Base-by-base conservation (phyloP, 2,888 invertebrate species). In the Eledone cirrhosa region DNA sequence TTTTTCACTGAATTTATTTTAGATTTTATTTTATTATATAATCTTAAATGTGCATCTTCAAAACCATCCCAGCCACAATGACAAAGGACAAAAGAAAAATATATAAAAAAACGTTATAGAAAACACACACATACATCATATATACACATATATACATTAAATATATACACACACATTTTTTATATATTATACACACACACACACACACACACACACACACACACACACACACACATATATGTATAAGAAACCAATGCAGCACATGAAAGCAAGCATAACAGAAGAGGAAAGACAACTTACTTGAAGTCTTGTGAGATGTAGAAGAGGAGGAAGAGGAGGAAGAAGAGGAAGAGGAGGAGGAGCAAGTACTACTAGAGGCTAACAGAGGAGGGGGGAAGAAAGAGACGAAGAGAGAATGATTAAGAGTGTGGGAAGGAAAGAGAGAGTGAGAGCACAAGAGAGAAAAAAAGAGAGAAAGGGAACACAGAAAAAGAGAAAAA, bases 251-350 rank as follows among this genome's bases (percentile, higher is more conserved):
- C 27, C 24, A 65, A 65, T n/a, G n/a, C 13, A 65, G 22, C 7
- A 19, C 22, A 65, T 65, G 27, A n/a, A 24, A 65, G 27, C 27
- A 65, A 65, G 24, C 24, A 27, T 27, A 27, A 27, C 65, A 65
- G 65, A 14, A 65, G 65, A 14, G 22, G 65, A n/a, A 65, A 65
- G 31, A 41, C 72, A 72, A 72, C 72, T 72, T 72, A 72, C 72
- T 72, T 72, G 72, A 33, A 72, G 72, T 72, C 33, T 72, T 72
- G 72, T n/a, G 31, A 72, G 72, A 72, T 24, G 72, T 72, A 41
- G 72, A 33, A 33, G 72, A 72, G 72, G 72, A 72, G 72, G 72
- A 72, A 41, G 72, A 72, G 19, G 72, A 72, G 72, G 72, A 72
- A 41, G 72, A 72, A 41, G 41, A 41, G 72, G 72, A 72, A 31